Base-by-base conservation (phyloP, 2,797 vertebrate species). In the Coregonus suidteri region DNA sequence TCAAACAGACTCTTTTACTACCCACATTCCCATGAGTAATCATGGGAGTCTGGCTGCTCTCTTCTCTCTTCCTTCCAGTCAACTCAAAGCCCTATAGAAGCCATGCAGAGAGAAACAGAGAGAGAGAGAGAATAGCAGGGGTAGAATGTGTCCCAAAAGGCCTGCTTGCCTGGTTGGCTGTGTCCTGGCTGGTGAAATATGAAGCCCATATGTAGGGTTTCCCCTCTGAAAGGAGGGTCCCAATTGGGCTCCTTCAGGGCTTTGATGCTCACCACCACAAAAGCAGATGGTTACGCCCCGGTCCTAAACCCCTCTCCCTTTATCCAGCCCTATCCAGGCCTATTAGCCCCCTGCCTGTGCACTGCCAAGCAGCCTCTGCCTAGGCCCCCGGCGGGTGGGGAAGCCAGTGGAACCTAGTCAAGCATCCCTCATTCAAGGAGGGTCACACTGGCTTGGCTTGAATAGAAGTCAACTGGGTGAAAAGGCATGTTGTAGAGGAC, bases 251-350 rank as follows among this genome's bases (percentile, higher is more conserved):
- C 91, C 91, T 93, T 91, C 90, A 92, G 15, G 91, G 92, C 93
- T 94, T 93, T 93, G 92, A 94, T 93, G 91, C 91, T 92, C 91
- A 89, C 88, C 89, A 90, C 86, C 90, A 93, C 93, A 94, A 95
- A 95, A 94, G 93, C 94, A 94, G 94, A 95, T 95, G 94, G 92
- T 85, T 81, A 75, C 89, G 84, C 88, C 89, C 91, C 86, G 86
- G 83, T 91, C 86, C 88, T 90, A 87, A 89, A 89, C 79, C 79
- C 75, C 78, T 73, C 74, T 78, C 81, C 87, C 91, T 93, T 92
- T 91, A 91, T 93, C 88, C 91, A 91, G 86, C 90, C 82, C 89
- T 88, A 86, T 90, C 87, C 81, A 52, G 81, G 85, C 87, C 92
- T 93, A 94, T 94, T 94, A 94, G 93, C 90, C 94, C 91, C 93